These are phyloP conservation scores for Genyomyrus donnyi DNA, from an alignment of 2,113 vertebrate species.

Conservation along the genomic window DNA sequence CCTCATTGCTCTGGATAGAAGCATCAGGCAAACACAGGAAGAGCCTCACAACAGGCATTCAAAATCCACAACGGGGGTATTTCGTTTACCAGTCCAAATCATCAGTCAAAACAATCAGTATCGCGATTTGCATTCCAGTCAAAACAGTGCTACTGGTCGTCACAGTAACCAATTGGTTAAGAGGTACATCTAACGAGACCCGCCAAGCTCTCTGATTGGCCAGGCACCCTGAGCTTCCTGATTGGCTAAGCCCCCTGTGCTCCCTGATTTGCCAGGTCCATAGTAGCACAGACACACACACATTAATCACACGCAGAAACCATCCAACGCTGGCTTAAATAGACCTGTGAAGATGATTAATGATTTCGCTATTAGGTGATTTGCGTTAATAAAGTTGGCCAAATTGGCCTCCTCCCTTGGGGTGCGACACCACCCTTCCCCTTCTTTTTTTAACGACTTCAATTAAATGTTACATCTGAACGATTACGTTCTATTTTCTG, in stretches of 20 bases:
- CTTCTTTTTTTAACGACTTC: conserved; percentile 65
- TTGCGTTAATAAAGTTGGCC: conserved; percentile 10
- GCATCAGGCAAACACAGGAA: not conserved
- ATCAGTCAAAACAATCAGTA: not conserved
- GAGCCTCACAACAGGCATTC: not conserved
- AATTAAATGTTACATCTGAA: conserved; percentile 77
- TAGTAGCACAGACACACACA: not conserved
- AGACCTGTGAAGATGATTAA: not conserved
- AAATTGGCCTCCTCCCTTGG: conserved; percentile 18
- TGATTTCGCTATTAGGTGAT: not conserved
- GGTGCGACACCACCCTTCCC: conserved; percentile 50
- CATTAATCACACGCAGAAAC: not conserved
- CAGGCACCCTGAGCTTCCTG: not conserved
- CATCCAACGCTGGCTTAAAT: not conserved
- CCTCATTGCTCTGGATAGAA: not conserved
- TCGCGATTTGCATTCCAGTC: not conserved
- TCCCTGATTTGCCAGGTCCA: not conserved
- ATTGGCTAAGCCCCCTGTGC: not conserved
- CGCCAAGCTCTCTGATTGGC: not conserved
- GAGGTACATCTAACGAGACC: not conserved
- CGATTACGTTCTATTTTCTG: conserved; percentile 22
- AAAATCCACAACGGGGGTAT: not conserved
- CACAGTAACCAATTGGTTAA: not conserved
- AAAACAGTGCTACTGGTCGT: not conserved
- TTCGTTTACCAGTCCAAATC: not conserved